Conservation (phyloP, 2,113 vertebrate species). For the Barnardius zonarius region DNA sequence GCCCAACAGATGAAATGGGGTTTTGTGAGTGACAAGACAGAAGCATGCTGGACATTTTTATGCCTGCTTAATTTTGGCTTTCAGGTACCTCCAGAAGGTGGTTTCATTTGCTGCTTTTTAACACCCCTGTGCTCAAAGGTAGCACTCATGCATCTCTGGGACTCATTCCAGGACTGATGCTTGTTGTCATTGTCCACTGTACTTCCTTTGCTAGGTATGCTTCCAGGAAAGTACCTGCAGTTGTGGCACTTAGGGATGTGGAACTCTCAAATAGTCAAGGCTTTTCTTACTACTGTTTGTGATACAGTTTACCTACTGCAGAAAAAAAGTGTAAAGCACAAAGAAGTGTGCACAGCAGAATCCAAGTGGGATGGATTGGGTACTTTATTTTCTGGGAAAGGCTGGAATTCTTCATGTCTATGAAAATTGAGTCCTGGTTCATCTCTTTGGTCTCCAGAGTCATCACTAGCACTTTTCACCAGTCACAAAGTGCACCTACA, state of each 20-base stretch:
- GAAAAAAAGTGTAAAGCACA: background rate
- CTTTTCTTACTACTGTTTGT: background rate
- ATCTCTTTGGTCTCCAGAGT: background rate
- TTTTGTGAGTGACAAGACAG: background rate
- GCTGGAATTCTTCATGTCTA: background rate
- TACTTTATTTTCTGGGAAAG: background rate
- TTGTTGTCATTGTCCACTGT: background rate
- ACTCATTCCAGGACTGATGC: background rate
- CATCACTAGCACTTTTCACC: background rate
- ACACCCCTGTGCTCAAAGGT: background rate
- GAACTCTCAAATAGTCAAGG: background rate
- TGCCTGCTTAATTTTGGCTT: slow-evolving; percentile 31
- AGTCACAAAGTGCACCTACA: background rate
- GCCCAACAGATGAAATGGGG: background rate
- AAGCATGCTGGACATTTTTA: background rate
- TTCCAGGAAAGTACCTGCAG: background rate
- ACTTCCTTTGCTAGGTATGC: background rate
- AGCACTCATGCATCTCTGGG: background rate
- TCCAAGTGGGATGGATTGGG: background rate
- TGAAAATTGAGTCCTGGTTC: background rate
- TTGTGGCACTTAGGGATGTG: background rate
- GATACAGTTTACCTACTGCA: background rate
- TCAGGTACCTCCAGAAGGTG: background rate
- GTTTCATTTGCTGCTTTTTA: background rate
- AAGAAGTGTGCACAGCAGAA: background rate